Conservation (phyloP, 1,140 invertebrate genomes). For the Drosophila suzukii region DNA sequence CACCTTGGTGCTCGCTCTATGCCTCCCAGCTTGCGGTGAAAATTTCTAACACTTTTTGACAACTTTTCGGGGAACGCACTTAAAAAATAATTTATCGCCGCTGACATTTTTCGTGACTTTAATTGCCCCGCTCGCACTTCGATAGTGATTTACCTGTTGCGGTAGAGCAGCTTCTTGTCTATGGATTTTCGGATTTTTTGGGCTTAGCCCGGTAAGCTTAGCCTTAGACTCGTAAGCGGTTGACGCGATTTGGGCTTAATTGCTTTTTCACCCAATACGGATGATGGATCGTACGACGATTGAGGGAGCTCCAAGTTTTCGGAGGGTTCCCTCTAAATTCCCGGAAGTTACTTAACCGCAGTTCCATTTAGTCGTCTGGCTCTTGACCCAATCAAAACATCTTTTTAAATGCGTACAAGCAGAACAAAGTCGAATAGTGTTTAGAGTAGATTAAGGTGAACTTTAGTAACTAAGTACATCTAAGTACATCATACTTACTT, state of each 20-base stretch:
- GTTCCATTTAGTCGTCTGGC: background rate
- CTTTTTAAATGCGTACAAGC: background rate
- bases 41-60: slow-evolving; percentile 80
- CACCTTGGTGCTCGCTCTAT: slow-evolving; percentile 25
- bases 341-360: slow-evolving; percentile 11
- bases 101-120: slow-evolving; percentile 79
- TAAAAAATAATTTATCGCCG: slow-evolving; percentile 76
- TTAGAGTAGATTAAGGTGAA: slow-evolving; percentile 3
- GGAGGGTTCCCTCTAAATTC: background rate
- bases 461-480: background rate
- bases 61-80: slow-evolving; percentile 79
- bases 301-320: background rate
- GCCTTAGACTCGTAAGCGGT: slow-evolving; percentile 56
- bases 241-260: slow-evolving; percentile 68
- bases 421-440: background rate
- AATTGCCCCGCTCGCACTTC: slow-evolving; percentile 52
- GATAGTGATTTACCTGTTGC: slow-evolving; percentile 48
- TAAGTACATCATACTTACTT: slow-evolving; percentile 4
- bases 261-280: slow-evolving; percentile 46
- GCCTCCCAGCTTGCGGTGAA: slow-evolving; percentile 58
- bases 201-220: slow-evolving; percentile 47
- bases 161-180: slow-evolving; percentile 63
- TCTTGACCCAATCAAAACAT: background rate
- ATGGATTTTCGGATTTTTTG: slow-evolving; percentile 3
- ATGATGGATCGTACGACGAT: slow-evolving; percentile 58